Evolutionary conservation across 2,888 invertebrate species (phyloP).

Genomic region (Sisyra nigra): DNA sequence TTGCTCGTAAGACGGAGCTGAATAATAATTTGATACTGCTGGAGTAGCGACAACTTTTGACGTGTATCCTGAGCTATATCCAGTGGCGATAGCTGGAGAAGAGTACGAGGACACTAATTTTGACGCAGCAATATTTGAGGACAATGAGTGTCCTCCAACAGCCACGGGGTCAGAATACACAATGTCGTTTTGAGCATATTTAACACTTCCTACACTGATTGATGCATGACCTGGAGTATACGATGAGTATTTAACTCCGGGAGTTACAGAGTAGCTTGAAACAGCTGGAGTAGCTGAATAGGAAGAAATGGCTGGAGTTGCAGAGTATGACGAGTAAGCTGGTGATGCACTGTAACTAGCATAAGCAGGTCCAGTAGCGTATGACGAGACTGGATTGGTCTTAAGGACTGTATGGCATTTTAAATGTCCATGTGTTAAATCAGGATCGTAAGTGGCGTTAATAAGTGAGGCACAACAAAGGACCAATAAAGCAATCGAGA

Average conservation of each 20-base stretch:
- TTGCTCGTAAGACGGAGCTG: constrained; percentile 15
- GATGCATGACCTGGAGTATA: constrained; percentile 4
- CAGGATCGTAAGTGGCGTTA: constrained; percentile 3
- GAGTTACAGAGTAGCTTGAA: constrained; percentile 24
- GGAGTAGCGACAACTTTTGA: constrained; percentile 16
- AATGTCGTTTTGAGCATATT: constrained; percentile 10
- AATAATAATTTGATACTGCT: neutral
- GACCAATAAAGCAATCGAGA: neutral
- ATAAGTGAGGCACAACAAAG: neutral
- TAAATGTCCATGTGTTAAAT: constrained; percentile 1
- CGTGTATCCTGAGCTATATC: constrained; percentile 9
- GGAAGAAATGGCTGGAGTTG: constrained; percentile 15
- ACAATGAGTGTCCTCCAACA: neutral
- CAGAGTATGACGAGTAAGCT: constrained; percentile 9
- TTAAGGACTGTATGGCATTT: neutral
- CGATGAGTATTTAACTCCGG: constrained; percentile 10
- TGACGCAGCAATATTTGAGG: neutral
- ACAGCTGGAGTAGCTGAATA: constrained; percentile 23
- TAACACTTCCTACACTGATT: neutral
- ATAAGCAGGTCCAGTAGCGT: constrained; percentile 14
- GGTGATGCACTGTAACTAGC: constrained; percentile 12
- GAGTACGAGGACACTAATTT: constrained; percentile 6
- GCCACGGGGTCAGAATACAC: constrained; percentile 3
- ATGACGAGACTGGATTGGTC: constrained; percentile 11
- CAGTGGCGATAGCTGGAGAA: constrained; percentile 13